Evolutionary conservation across 2,888 invertebrate species (phyloP), one percentile per base, ranked within the genome.

Genomic region (Cephalotes varians): DNA sequence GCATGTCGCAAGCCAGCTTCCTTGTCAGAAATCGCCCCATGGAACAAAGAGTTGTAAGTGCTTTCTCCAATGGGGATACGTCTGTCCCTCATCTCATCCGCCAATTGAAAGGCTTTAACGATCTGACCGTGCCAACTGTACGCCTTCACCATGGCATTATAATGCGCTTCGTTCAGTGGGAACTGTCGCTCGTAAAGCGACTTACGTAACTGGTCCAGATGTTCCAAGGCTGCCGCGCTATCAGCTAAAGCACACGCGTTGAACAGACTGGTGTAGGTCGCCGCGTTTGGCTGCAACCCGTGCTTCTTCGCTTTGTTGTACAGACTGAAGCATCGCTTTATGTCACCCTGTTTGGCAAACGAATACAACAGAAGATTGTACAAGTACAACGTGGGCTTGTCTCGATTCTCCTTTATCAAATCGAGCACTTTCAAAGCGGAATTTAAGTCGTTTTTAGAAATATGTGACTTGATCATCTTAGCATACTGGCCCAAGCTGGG

Each of bases 111-210:
- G 1, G 98, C 98, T 51, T 96, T 96, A 81, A 96, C 92, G 25
- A 98, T 93, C 93, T 98, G 97, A 0, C 97, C 97, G 94, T 97
- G 97, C 83, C 97, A 95, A 0, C 98, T 98, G 95, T 98, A 99
- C 1, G 98, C 98, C 95, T 98, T 98, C 47, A 99, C 98, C 97
- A 99, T 97, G 3, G 97, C 96, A 95, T 98, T 97, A 92, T 98
- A 98, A 92, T 97, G 98, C 9, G 96, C 96, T 1, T 96, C 94
- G 93, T 98, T 98, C 3, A 97, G 96, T 86, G 96, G 95, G 86
- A 96, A 95, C 9, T 96, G 96, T 90, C 97, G 97, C 89, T 97
- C 96, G 67, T 96, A 93, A 96, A 98, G 97, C 4, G 96, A 94
- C 82, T 96, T 95, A 76, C 97, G 95, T 71, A 99, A 95, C 51